Conservation (phyloP, 2,113 vertebrate genomes). For the Pardalotus punctatus region DNA sequence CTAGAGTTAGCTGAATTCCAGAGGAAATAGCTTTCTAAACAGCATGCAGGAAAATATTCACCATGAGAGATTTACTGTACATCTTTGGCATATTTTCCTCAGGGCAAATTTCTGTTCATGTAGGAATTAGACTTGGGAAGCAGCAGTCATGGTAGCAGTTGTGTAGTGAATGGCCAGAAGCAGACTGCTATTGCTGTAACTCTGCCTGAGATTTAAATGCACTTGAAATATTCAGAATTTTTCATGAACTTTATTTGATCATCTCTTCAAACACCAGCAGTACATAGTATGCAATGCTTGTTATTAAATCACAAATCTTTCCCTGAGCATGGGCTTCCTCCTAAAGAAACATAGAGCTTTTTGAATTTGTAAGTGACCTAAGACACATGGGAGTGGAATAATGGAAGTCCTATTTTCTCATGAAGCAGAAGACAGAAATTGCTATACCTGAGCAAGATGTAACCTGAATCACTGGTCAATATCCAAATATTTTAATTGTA, state of each 20-base stretch:
- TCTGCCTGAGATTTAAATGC: neutral
- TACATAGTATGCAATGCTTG: neutral
- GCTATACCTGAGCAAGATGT: neutral
- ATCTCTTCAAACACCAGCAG: neutral
- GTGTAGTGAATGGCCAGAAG: neutral
- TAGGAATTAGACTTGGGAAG: neutral
- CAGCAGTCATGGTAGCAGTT: neutral
- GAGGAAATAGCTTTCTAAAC: slow-evolving; percentile 9
- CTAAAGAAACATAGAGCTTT: neutral
- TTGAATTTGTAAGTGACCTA: neutral
- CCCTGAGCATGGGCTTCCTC: neutral
- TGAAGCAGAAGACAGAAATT: neutral
- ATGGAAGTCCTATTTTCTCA: neutral
- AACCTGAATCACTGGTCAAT: neutral
- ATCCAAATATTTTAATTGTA: neutral
- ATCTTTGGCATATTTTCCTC: neutral
- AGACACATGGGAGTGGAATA: neutral
- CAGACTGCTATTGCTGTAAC: neutral
- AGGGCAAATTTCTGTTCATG: neutral
- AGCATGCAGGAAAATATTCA: neutral
- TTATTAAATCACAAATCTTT: slow-evolving; percentile 2
- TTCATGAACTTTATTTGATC: slow-evolving; percentile 29
- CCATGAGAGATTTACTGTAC: neutral
- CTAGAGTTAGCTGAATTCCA: slow-evolving; percentile 15
- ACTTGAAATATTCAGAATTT: slow-evolving; percentile 27